These are phyloP conservation scores for Trachurus trachurus DNA, from an alignment of 2,797 vertebrate species.

Conservation along the genomic window DNA sequence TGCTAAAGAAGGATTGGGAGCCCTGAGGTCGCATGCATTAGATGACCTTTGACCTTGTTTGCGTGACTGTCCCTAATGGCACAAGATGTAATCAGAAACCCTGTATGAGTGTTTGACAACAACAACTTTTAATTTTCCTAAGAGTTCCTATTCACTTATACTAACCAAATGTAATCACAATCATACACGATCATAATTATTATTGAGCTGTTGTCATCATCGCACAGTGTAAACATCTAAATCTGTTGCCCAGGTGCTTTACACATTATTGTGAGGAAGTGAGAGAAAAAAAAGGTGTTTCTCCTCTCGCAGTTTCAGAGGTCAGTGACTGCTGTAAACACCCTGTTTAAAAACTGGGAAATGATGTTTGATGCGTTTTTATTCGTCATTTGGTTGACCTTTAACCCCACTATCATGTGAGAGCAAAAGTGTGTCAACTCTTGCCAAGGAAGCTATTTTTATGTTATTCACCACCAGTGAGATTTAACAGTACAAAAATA, in stretches of 20 bases:
- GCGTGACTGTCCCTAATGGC: not conserved
- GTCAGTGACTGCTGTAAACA: not conserved
- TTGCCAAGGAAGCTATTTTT: not conserved
- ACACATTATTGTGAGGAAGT: conserved; percentile 5
- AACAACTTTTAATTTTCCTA: not conserved
- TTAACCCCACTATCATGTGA: not conserved
- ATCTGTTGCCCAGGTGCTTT: not conserved
- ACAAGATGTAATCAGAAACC: conserved; percentile 13
- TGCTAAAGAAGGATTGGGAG: conserved; percentile 42
- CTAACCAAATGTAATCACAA: not conserved
- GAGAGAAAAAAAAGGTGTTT: conserved; percentile 2
- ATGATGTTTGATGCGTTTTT: not conserved
- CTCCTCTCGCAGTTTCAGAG: not conserved
- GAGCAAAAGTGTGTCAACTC: not conserved
- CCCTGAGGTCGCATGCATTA: conserved; percentile 39
- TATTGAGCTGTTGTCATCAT: not conserved
- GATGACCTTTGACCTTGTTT: conserved; percentile 66
- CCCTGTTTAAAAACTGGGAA: not conserved
- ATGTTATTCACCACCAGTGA: not conserved
- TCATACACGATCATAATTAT: not conserved
- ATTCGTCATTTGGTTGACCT: not conserved
- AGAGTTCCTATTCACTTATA: not conserved
- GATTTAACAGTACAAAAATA: not conserved
- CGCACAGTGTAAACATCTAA: not conserved
- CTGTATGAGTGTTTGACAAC: not conserved